These are phyloP conservation scores for Nestor notabilis DNA, from an alignment of 2,113 vertebrate genomes.

Conservation along the genomic window DNA sequence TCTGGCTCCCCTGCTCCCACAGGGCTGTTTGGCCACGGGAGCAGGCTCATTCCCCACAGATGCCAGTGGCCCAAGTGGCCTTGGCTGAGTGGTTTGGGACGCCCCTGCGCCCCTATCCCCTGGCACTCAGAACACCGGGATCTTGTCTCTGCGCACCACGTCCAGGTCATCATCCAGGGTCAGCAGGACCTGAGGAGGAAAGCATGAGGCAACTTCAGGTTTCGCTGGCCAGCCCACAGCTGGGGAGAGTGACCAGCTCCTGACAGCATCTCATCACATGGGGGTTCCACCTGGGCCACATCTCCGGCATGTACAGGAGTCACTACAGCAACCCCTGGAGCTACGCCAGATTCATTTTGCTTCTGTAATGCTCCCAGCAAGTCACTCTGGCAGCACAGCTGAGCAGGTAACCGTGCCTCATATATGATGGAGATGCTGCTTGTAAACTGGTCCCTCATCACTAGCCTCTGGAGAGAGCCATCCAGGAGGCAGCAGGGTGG, in stretches of 20 bases:
- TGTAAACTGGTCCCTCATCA: neutral
- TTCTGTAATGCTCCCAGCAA: neutral
- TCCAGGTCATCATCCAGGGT: constrained; percentile 84
- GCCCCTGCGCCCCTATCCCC: neutral
- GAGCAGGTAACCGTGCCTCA: neutral
- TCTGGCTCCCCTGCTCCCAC: neutral
- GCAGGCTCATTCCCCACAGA: neutral
- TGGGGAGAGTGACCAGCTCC: neutral
- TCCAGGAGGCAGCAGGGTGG: neutral
- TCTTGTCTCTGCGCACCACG: constrained; percentile 78
- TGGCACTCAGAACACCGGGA: constrained; percentile 78
- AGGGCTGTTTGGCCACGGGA: neutral
- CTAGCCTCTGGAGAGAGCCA: neutral
- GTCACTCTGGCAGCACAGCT: neutral
- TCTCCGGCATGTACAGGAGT: neutral
- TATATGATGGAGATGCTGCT: fast-evolving
- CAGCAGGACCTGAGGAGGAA: constrained; percentile 76
- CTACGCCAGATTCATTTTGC: neutral
- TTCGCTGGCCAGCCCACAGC: neutral
- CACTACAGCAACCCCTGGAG: fast-evolving
- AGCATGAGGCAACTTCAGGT: neutral
- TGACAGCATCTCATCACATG: neutral
- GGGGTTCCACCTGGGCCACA: fast-evolving
- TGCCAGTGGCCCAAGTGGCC: neutral
- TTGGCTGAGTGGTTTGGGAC: neutral